Evolutionary conservation across 2,797 vertebrate genomes (phyloP).

Genomic region (Sebastes itinus): DNA sequence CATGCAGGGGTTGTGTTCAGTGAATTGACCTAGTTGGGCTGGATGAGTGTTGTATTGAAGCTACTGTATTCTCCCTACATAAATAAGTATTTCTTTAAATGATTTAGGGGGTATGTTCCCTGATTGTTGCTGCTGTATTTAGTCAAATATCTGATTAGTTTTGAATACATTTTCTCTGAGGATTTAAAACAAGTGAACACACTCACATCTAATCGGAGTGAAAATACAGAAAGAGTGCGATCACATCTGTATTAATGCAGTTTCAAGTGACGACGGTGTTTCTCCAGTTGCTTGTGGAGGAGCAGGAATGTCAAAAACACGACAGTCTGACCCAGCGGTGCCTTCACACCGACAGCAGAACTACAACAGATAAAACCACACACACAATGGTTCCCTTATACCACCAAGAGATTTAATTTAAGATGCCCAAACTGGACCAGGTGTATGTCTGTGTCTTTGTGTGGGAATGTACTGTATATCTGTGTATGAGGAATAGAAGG

Average conservation of each 20-base stretch:
- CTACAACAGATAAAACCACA: slow-evolving; percentile 25
- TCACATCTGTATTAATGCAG: slow-evolving; percentile 1
- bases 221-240: neutral
- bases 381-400: slow-evolving; percentile 32
- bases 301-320: slow-evolving; percentile 4
- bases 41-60: neutral
- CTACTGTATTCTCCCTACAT: neutral
- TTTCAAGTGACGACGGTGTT: neutral
- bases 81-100: neutral
- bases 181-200: neutral
- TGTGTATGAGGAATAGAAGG: neutral
- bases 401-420: slow-evolving; percentile 37
- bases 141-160: neutral
- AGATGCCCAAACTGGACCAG: slow-evolving; percentile 40
- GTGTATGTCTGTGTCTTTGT: slow-evolving; percentile 30
- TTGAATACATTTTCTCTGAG: neutral
- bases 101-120: neutral
- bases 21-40: neutral
- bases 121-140: neutral
- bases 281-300: slow-evolving; percentile 6
- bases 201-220: neutral
- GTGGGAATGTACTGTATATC: neutral
- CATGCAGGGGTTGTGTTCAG: neutral
- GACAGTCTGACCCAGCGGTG: slow-evolving; percentile 10
- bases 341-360: neutral